A percentile compares a stretch with the other conserved stretches of the same genome.
Conservation (phyloP, 2,113 vertebrate genomes). For the Piaya cayana region DNA sequence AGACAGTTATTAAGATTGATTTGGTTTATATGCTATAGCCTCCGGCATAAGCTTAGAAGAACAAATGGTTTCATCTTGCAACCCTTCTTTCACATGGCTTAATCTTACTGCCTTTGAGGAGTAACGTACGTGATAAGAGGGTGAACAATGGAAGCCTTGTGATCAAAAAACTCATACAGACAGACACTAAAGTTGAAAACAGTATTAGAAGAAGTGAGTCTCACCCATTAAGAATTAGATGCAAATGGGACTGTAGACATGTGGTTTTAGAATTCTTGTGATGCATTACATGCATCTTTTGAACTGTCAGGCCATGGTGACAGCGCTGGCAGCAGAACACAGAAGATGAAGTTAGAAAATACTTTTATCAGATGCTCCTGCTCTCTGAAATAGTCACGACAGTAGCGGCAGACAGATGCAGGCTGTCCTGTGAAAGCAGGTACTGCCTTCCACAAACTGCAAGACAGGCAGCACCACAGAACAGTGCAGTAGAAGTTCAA, state of each 20-base stretch:
- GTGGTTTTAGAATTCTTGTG: not conserved
- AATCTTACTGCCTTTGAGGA: conserved; percentile 25
- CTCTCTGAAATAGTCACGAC: not conserved
- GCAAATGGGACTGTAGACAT: not conserved
- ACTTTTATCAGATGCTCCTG: not conserved
- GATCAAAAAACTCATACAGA: conserved; percentile 1
- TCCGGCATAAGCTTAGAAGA: conserved; percentile 14
- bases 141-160: not conserved
- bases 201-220: not conserved
- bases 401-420: not conserved
- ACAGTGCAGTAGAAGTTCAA: not conserved
- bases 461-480: not conserved
- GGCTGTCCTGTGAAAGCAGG: not conserved
- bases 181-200: not conserved
- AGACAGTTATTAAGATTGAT: conserved; percentile 28
- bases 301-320: not conserved
- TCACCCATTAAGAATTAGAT: not conserved
- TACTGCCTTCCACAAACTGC: not conserved
- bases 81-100: not conserved
- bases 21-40: not conserved
- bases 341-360: not conserved
- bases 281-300: not conserved
- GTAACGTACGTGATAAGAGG: not conserved
- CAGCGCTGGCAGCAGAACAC: conserved; percentile 23
- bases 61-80: not conserved